Base-by-base conservation (phyloP, 2,888 invertebrate genomes). In the Tridacna crocea region DNA sequence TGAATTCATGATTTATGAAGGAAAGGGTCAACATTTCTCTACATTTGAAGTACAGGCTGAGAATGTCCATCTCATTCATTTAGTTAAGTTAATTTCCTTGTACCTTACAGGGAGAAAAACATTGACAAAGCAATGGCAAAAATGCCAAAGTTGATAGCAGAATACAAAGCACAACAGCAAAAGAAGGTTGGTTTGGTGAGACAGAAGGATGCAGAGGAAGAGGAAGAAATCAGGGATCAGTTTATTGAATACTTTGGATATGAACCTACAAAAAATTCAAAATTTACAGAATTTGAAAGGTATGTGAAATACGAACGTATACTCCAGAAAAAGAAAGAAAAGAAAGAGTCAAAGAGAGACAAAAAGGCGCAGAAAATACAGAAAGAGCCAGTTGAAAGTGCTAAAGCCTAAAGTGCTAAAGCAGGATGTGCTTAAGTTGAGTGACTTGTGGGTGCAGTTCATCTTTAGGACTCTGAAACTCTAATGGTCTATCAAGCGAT, bases 211-310 rank as follows among this genome's bases (percentile, higher is more conserved):
- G 60, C 15, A 15, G 80, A 78, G 47, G 60, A 70, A 36, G 65
- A 60, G 24, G 72, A 76, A 47, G n/a, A 70, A 24, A 65, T 80
- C 22, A 11, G 76, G 13, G 74, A 68, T 46, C 83, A 83, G 60
- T 83, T 83, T 27, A 72, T 63, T 27, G 82, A 83, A n/a, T 46
- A 75, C 19, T 85, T 75, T 79, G 85, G 85, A 22, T 83, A 75
- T 65, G 74, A 13, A 51, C 81, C 77, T 4, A 22, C n/a, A 4
- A 24, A 60, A 55, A 68, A 73, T n/a, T 26, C 11, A 26, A 76
- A 72, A 36, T 85, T 79, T 66, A 76, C 55, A 61, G 60, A 72
- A 22, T 85, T 83, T 60, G 61, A 61, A 65, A 61, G 0, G 24
- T 60, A 15, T 47, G 61, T 46, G 24, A 61, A 61, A 15, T 60